Conservation (phyloP, 2,113 vertebrate genomes). For the Bubalus kerabau region DNA sequence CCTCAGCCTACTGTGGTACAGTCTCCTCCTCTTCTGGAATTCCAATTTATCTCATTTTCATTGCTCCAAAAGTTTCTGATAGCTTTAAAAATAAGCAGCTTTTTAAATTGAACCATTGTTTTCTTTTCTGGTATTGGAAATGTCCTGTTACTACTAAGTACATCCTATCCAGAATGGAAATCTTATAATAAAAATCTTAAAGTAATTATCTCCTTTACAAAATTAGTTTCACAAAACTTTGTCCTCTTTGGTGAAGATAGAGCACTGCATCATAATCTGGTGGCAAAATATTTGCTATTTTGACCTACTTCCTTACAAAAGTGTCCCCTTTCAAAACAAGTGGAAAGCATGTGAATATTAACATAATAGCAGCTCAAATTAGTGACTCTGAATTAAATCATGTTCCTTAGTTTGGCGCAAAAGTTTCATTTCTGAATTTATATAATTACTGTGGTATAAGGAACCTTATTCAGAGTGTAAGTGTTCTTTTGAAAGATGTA, state of each 20-base stretch:
- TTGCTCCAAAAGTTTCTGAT: not conserved
- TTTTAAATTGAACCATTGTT: not conserved
- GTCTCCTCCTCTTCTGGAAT: not conserved
- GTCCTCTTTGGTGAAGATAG: not conserved
- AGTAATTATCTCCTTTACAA: not conserved
- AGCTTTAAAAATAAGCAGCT: not conserved
- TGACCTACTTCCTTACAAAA: not conserved
- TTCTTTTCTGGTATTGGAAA: not conserved
- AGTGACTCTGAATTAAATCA: not conserved
- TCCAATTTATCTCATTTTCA: not conserved
- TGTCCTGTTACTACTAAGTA: not conserved
- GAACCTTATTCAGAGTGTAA: not conserved
- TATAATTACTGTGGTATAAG: not conserved
- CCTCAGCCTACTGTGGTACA: not conserved
- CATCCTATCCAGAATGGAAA: not conserved
- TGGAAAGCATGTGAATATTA: not conserved
- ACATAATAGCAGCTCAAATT: not conserved
- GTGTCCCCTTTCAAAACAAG: not conserved
- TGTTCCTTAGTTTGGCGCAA: not conserved
- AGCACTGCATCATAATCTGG: not conserved
- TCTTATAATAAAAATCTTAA: not conserved
- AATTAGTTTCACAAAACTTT: not conserved
- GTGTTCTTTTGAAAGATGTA: not conserved
- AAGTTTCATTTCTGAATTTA: not conserved
- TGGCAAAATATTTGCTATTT: not conserved